Evolutionary conservation across 2,797 vertebrate genomes (phyloP), one percentile per base, ranked within the genome.

Genomic region (Phoebastria nigripes): DNA sequence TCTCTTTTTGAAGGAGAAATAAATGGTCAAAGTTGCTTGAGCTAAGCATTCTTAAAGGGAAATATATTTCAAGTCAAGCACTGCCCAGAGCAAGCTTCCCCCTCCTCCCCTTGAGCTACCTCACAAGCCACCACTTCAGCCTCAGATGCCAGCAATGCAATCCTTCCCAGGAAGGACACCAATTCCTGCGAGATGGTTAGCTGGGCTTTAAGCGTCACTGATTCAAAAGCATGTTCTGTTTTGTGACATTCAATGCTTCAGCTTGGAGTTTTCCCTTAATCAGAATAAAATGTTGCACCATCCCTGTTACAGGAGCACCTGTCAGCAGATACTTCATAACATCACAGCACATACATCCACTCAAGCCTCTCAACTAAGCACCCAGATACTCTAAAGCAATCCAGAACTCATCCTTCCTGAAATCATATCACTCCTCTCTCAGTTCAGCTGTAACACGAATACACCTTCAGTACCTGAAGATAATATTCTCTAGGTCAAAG

Each of bases 401-500:
- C 2, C 52, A 89, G 28, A 84, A 7, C 12, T 65, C 16, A 37
- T 87, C 47, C 55, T 25, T 51, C 37, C 92, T 66, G 33, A 86
- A 86, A 33, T 8, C 62, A 18, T 3, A 8, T 54, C 49, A 31
- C 22, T 33, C 29, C 79, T 49, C 25, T 26, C 66, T 66, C n/a
- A 80, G 59, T 4, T 63, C 46, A 90, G 71, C 37, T 74, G 94
- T 87, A 90, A 93, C 90, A 89, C 1, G 44, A 92, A 54, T 31
- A 82, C 90, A 58, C 29, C 37, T 47, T 9, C 93, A 94, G 67
- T 97, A 99, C 99, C 99, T 99, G 97, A 99, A 99, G 66, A 99
- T 99, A 98, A 99, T 99, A 93, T 98, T 99, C 97, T 99, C 99
- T 97, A 99, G 98, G 91, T 98, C 98, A 84, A 99, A 99, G 81